These are phyloP conservation scores for Anomalospiza imberbis DNA, from an alignment of 2,797 vertebrate genomes.

Conservation along the genomic window DNA sequence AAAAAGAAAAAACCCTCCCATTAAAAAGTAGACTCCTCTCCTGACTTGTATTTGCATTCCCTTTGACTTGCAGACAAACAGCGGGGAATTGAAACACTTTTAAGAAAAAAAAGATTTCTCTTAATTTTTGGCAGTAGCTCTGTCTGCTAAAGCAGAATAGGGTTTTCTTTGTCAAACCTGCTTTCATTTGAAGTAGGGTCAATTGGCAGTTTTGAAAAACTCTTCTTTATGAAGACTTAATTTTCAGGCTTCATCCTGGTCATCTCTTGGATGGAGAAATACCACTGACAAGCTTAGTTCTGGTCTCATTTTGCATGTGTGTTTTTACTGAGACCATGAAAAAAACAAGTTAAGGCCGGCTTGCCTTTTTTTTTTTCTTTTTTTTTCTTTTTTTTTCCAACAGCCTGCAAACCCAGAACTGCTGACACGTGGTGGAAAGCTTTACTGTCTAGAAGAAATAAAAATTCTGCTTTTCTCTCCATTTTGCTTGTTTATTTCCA, in stretches of 20 bases:
- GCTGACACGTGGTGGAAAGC: neutral
- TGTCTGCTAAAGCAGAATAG: neutral
- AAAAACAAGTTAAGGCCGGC: neutral
- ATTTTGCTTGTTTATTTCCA: neutral
- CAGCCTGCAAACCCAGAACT: neutral
- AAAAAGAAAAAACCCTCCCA: accelerated
- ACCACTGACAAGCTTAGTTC: neutral
- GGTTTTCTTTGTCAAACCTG: slow-evolving; percentile 1
- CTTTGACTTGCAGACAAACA: neutral
- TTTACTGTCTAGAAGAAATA: neutral
- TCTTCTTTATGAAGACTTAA: neutral
- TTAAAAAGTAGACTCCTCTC: neutral
- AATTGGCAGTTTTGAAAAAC: neutral
- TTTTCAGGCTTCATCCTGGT: slow-evolving; percentile 3
- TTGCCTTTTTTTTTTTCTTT: neutral
- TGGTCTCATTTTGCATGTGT: neutral
- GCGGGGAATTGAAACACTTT: neutral
- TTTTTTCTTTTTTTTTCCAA: neutral
- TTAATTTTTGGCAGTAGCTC: neutral
- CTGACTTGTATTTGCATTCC: neutral
- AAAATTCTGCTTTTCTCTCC: neutral
- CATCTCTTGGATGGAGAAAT: neutral
- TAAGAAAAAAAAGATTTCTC: neutral
- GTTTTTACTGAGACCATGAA: neutral
- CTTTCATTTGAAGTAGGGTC: neutral